Evolutionary conservation across 2,888 invertebrate species (phyloP).

Genomic region (Drosophila glabriapex): DNA sequence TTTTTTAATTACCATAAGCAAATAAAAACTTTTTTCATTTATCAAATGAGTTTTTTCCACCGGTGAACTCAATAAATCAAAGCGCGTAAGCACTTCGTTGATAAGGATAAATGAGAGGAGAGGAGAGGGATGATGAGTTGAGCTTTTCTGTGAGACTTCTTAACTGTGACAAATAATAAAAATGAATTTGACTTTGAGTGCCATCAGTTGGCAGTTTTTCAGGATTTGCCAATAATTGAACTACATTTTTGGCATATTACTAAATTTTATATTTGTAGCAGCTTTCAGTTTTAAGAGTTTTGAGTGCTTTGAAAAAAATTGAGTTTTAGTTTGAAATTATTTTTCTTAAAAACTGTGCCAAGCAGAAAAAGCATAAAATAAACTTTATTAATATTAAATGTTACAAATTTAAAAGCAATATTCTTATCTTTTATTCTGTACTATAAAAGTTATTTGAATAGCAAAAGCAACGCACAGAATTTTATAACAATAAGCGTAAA

Average conservation of each 20-base stretch:
- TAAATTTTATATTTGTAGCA: not conserved
- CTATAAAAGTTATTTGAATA: not conserved
- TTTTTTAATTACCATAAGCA: constrained; percentile 73
- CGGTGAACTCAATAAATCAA: constrained; percentile 74
- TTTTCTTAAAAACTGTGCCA: not conserved
- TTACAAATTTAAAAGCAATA: not conserved
- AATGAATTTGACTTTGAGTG: constrained; percentile 26
- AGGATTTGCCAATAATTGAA: not conserved
- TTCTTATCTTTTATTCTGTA: not conserved
- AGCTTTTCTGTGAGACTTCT: constrained; percentile 21
- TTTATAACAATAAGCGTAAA: not conserved
- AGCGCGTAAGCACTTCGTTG: constrained; percentile 63
- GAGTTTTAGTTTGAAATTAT: not conserved
- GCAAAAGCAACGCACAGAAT: not conserved
- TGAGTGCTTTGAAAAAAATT: not conserved
- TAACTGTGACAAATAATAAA: constrained; percentile 18
- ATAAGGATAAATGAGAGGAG: constrained; percentile 13
- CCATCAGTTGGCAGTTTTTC: constrained; percentile 19
- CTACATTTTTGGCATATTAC: not conserved
- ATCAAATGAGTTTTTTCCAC: constrained; percentile 55
- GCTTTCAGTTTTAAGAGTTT: not conserved
- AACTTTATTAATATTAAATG: not conserved
- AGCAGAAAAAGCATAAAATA: not conserved
- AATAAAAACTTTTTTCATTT: constrained; percentile 76
- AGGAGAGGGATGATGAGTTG: constrained; percentile 30